phyloP scores from a whole-genome alignment of 2,797 vertebrate species.

The Lepilemur ruficaudatus region DNA sequence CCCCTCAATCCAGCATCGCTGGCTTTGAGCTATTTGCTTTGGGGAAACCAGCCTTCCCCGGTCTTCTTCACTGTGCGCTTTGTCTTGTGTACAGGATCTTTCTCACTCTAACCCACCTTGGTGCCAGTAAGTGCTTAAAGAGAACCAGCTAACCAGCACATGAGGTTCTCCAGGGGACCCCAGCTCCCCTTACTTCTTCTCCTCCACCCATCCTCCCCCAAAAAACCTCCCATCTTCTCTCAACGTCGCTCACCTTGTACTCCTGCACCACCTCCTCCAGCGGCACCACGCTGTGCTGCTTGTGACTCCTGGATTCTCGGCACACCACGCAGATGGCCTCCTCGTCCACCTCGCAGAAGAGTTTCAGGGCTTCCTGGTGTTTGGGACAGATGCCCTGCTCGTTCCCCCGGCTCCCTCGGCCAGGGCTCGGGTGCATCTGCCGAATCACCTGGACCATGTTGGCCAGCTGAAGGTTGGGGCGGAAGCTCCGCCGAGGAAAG shows the following conservation, averaged over 20 bases:
- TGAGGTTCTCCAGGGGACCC: background rate
- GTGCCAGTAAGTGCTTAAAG: background rate
- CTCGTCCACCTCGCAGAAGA: conserved; percentile 84
- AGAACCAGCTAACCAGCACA: background rate
- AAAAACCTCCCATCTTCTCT: background rate
- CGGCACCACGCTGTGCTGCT: conserved; percentile 83
- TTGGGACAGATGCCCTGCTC: conserved; percentile 76
- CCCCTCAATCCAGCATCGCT: background rate
- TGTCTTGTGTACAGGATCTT: background rate
- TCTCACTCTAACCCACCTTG: background rate
- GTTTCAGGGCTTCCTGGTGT: conserved; percentile 84
- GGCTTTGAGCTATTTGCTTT: background rate
- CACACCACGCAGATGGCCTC: conserved; percentile 86
- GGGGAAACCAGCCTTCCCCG: background rate
- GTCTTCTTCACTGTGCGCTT: background rate
- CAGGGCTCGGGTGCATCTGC: conserved; percentile 79
- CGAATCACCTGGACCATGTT: conserved; percentile 86
- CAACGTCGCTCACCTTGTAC: conserved; percentile 78
- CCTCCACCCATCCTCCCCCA: background rate
- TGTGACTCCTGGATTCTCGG: conserved; percentile 82
- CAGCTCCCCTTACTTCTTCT: background rate
- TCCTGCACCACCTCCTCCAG: conserved; percentile 86
- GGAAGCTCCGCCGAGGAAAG: conserved; percentile 80
- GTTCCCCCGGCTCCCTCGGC: background rate
- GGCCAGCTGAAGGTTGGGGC: conserved; percentile 84